These are phyloP conservation scores for Metellina segmentata DNA, from an alignment of 2,888 invertebrate species.

Conservation along the genomic window DNA sequence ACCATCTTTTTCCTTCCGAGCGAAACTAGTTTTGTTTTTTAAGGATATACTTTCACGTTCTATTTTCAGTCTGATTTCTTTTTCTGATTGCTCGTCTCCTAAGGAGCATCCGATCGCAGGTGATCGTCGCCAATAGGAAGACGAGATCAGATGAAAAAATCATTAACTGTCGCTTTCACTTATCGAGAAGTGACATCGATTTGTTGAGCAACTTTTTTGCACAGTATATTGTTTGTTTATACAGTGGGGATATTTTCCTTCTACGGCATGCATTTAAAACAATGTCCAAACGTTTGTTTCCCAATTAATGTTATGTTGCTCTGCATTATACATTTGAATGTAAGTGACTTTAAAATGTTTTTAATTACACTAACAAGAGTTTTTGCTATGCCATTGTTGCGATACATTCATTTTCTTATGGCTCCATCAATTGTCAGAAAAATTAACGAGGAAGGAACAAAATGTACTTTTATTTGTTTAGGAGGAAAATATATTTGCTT, in stretches of 20 bases:
- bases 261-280: background rate
- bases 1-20: conserved; percentile 25
- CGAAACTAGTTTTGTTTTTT: conserved; percentile 2
- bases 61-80: conserved; percentile 30
- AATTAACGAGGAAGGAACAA: background rate
- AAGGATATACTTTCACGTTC: conserved; percentile 44
- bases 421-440: background rate
- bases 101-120: background rate
- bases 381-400: background rate
- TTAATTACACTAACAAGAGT: background rate
- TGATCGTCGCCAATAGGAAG: conserved; percentile 51
- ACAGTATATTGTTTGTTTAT: background rate
- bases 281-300: background rate
- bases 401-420: background rate
- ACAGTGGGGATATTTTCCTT: background rate
- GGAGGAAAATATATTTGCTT: background rate
- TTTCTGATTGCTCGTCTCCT: background rate
- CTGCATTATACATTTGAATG: background rate
- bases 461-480: background rate
- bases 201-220: background rate
- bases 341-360: background rate
- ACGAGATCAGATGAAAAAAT: conserved; percentile 6
- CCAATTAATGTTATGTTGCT: background rate
- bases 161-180: conserved; percentile 35
- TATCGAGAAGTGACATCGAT: conserved; percentile 24